Evolutionary conservation across 2,113 vertebrate genomes (phyloP).

Genomic region (Dicaeum eximium): DNA sequence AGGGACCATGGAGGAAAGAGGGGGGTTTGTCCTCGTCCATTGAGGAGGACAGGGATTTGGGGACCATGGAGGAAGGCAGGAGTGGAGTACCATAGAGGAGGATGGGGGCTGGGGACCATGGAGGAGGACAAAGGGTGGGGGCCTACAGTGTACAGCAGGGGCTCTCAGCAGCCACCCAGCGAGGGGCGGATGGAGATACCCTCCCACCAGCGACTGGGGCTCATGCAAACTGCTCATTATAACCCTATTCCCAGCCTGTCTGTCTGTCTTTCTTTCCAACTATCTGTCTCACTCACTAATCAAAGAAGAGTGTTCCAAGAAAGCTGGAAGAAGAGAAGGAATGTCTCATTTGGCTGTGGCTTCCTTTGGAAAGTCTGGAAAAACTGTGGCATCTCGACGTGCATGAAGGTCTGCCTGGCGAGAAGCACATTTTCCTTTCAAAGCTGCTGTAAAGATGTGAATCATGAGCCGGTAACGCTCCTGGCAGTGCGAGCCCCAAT

Average conservation of each 20-base stretch:
- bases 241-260: not conserved
- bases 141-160: accelerated
- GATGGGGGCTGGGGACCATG: not conserved
- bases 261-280: not conserved
- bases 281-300: not conserved
- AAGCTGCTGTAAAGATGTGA: constrained; percentile 41
- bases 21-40: not conserved
- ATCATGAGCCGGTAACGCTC: constrained; percentile 38
- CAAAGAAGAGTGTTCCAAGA: constrained; percentile 36
- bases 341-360: constrained; percentile 20
- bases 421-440: constrained; percentile 32
- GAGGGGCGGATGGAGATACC: accelerated
- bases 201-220: accelerated
- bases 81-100: no score
- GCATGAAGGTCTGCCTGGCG: not conserved
- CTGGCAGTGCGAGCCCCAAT: not conserved
- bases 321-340: constrained; percentile 47
- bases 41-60: no score
- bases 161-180: not conserved
- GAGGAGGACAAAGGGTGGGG: not conserved
- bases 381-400: not conserved
- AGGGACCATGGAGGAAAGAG: not conserved
- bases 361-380: constrained; percentile 53
- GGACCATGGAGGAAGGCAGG: not conserved
- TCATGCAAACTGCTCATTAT: not conserved